phyloP scores from a whole-genome alignment of 2,113 vertebrate species.

The Ciconia maguari region DNA sequence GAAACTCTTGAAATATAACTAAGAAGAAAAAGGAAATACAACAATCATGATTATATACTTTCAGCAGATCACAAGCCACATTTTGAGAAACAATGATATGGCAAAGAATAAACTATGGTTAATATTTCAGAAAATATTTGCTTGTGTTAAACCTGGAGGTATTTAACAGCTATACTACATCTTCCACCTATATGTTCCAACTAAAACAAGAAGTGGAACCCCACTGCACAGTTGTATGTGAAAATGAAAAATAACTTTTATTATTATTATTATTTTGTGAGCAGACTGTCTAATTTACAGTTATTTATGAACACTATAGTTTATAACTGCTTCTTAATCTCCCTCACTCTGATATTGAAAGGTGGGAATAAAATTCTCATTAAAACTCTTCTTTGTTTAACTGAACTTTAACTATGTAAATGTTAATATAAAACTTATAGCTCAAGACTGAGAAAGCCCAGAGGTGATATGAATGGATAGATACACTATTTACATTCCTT shows the following conservation, averaged over 20 bases:
- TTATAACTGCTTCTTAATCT: not conserved
- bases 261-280: not conserved
- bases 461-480: not conserved
- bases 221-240: not conserved
- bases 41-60: not conserved
- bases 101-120: not conserved
- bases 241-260: not conserved
- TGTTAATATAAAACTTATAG: not conserved
- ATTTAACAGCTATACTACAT: not conserved
- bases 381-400: not conserved
- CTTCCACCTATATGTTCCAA: not conserved
- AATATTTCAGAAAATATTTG: not conserved
- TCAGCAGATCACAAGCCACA: not conserved
- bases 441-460: not conserved
- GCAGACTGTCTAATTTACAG: not conserved
- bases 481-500: not conserved
- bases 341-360: not conserved
- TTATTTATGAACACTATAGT: not conserved
- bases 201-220: not conserved
- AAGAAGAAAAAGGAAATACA: not conserved
- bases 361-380: not conserved
- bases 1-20: not conserved
- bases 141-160: not conserved
- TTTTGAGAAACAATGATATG: not conserved
- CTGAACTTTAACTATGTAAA: not conserved